A percentile compares a stretch with the other conserved stretches of the same genome.
Conservation (phyloP, 2,113 vertebrate genomes). For the Boulengeromyrus knoepffleri region DNA sequence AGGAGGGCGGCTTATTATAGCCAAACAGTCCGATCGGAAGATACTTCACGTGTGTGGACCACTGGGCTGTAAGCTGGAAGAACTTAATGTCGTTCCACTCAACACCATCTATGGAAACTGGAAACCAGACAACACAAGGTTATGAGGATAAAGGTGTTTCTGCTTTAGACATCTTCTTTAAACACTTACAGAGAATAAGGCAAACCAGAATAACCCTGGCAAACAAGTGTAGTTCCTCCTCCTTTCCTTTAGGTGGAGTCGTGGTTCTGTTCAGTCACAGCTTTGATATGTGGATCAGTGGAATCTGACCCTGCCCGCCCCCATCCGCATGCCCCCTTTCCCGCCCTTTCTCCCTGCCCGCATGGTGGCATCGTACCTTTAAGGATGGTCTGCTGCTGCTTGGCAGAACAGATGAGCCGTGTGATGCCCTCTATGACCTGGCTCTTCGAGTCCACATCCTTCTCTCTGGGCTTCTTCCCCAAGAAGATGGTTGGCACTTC, state of each 20-base stretch:
- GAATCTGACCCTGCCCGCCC: background rate
- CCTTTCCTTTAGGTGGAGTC: background rate
- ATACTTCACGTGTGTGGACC: constrained; percentile 20
- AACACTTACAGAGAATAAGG: background rate
- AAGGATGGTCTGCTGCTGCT: constrained; percentile 70
- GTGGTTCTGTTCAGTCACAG: background rate
- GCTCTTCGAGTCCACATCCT: constrained; percentile 69
- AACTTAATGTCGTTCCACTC: constrained; percentile 23
- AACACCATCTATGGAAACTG: constrained; percentile 18
- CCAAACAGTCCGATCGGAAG: constrained; percentile 20
- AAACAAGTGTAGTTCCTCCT: background rate
- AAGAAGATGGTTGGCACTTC: constrained; percentile 69
- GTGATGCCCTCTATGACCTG: constrained; percentile 72
- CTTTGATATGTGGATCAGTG: background rate
- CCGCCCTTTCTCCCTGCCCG: background rate
- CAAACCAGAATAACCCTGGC: background rate
- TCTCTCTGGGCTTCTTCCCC: constrained; percentile 70
- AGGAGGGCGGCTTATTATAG: constrained; percentile 5
- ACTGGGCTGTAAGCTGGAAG: constrained; percentile 22
- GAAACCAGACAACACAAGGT: background rate
- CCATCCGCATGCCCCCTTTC: background rate
- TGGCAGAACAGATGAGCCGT: constrained; percentile 69
- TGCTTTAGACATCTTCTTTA: background rate
- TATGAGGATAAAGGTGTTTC: background rate
- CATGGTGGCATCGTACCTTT: constrained; percentile 50